A percentile compares a stretch with the other conserved stretches of the same genome.
Evolutionary conservation across 2,797 vertebrate species (phyloP).

Genomic region (Muscicapa striata): DNA sequence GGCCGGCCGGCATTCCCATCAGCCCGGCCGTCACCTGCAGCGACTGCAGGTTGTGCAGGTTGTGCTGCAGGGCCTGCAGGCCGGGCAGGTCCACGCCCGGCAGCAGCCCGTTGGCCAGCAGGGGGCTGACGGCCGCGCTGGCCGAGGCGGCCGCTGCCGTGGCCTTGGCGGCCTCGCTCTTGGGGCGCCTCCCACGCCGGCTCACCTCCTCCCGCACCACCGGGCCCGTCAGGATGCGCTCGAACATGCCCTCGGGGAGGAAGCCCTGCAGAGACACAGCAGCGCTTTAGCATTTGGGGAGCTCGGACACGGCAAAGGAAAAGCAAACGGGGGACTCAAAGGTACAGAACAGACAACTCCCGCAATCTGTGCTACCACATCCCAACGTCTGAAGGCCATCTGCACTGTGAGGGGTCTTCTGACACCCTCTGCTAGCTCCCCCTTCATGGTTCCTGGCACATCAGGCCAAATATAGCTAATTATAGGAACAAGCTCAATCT

Average conservation of each 20-base stretch:
- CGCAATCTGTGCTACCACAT: neutral
- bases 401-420: neutral
- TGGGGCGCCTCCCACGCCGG: slow-evolving; percentile 91
- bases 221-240: slow-evolving; percentile 95
- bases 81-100: slow-evolving; percentile 89
- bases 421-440: neutral
- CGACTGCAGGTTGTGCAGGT: slow-evolving; percentile 94
- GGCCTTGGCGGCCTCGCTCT: slow-evolving; percentile 90
- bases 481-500: neutral
- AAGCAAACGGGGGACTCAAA: neutral
- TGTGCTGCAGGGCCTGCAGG: slow-evolving; percentile 95
- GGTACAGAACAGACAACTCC: accelerated
- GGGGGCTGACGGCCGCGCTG: slow-evolving; percentile 79
- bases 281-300: neutral
- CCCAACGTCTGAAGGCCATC: accelerated
- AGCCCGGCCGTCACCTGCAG: slow-evolving; percentile 93
- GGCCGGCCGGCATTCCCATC: slow-evolving; percentile 90
- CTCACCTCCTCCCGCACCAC: slow-evolving; percentile 97
- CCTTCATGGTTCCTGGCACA: neutral
- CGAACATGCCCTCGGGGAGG: slow-evolving; percentile 96
- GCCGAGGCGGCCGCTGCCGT: slow-evolving; percentile 68
- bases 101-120: slow-evolving; percentile 91
- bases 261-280: slow-evolving; percentile 83
- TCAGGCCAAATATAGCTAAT: neutral
- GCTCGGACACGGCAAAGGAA: neutral